Evolutionary conservation across 2,888 invertebrate genomes (phyloP), one percentile per base, ranked within the genome.

Genomic region (Liopterus haemorrhoidalis): DNA sequence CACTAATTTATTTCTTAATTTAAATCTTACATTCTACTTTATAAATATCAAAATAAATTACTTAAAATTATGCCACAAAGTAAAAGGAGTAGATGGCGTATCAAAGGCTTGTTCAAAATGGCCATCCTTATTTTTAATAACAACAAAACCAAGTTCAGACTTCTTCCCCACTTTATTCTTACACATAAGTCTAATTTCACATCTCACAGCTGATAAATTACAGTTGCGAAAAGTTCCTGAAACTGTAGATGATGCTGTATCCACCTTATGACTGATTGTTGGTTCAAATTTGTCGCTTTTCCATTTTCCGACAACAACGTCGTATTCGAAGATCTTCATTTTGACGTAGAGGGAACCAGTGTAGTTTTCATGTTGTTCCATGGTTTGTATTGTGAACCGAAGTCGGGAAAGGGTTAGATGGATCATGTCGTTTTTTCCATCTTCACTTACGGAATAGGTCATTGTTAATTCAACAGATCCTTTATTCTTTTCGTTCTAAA

Each of bases 341-440:
- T 87, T 87, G 50, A 87, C 73, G 62, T 87, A 87, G 57, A 87
- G 72, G 41, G 80, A 81, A 22, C 79, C 81, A 69, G 79, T 79
- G 52, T 73, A 72, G 55, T 74, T 73, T 60, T 82, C 82, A 50
- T 82, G 81, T 52, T 81, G 77, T 53, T 80, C 80, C 81, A 82
- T 82, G n/a, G 80, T 79, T 60, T 78, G 76, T 46, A 82, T 71
- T 46, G 78, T 80, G 61, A 82, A 82, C 46, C 82, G 69, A 48
- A 82, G 66, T 51, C 80, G 72, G 50, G 76, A 75, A 24, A 83
- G 70, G 5, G 76, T 76, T 21, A 82, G 64, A 56, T 79, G 74
- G 43, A 82, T 71, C 14, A 70, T 68, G 53, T 82, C 81, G 53
- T 78, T 76, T 41, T 75, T 70, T 1, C 79, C 79, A 51, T 81